phyloP scores from a whole-genome alignment of 2,888 invertebrate genomes.

The Neria commutata region DNA sequence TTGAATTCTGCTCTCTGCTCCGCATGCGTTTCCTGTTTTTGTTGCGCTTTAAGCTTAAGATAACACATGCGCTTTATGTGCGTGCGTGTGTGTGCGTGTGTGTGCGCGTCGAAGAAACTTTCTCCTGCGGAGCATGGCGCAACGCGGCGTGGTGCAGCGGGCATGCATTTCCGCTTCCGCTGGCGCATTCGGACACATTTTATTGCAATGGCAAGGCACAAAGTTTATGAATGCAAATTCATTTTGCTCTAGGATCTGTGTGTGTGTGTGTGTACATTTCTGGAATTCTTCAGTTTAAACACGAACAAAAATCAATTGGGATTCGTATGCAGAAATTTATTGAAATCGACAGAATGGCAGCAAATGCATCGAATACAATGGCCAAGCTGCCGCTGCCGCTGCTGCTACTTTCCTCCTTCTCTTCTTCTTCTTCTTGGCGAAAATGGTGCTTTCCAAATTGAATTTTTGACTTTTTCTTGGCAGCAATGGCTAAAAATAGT shows the following conservation, averaged over 20 bases:
- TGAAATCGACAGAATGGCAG: neutral
- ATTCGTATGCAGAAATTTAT: neutral
- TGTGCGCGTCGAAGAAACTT: constrained; percentile 14
- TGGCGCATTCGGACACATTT: constrained; percentile 11
- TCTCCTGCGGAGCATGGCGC: no score
- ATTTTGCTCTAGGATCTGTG: neutral
- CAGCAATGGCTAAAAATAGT: no score
- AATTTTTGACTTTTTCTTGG: no score
- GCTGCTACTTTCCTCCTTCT: no score
- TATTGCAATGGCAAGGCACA: constrained; percentile 6
- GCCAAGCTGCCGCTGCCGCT: no score
- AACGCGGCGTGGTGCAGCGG: no score
- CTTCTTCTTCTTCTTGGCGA: no score
- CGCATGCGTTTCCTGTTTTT: neutral
- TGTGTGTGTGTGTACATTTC: constrained; percentile 1
- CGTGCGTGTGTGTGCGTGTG: constrained; percentile 2
- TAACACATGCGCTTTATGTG: constrained; percentile 1
- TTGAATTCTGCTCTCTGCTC: neutral
- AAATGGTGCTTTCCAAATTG: no score
- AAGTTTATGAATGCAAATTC: constrained; percentile 11
- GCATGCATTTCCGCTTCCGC: constrained; percentile 4
- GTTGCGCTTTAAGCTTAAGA: constrained; percentile 14
- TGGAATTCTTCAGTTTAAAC: neutral
- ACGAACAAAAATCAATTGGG: no score
- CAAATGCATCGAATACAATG: no score